Percentiles rank a stretch among this genome's conserved stretches.
Evolutionary conservation across 30 jellyfish, hydroid and myxozoan genomes (phyloP).

Genomic region (Aurelia aurita): DNA sequence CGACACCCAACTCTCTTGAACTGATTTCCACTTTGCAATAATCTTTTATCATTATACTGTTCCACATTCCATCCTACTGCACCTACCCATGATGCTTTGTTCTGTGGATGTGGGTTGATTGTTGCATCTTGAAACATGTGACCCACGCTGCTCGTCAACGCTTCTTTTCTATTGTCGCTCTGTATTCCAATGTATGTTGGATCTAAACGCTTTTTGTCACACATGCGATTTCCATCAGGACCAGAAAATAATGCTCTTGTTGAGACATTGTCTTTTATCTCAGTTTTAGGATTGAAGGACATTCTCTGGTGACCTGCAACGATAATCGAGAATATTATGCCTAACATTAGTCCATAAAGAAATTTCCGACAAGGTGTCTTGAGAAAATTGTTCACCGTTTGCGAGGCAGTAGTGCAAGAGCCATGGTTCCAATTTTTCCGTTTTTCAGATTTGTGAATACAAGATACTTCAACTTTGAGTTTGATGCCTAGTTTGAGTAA

Average conservation of each 20-base stretch:
- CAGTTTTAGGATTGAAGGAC: not conserved
- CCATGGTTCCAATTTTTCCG: too few relatives aligned
- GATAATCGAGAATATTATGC: not conserved
- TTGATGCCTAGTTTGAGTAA: too few relatives aligned
- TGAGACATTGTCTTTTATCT: not conserved
- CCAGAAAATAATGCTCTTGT: slow-evolving; percentile 56
- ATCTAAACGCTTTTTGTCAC: slow-evolving; percentile 3
- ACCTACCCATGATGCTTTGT: slow-evolving; percentile 69
- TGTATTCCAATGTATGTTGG: slow-evolving; percentile 48
- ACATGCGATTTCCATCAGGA: slow-evolving; percentile 58
- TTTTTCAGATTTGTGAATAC: too few relatives aligned
- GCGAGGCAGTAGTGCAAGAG: too few relatives aligned
- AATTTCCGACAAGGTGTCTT: too few relatives aligned
- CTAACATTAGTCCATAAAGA: not conserved
- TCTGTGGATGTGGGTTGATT: slow-evolving; percentile 33
- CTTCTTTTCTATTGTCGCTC: not conserved
- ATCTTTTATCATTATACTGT: slow-evolving; percentile 9
- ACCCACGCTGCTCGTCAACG: slow-evolving; percentile 2
- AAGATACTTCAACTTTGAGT: too few relatives aligned
- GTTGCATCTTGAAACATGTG: slow-evolving; percentile 41
- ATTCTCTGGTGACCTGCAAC: not conserved
- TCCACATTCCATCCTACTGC: slow-evolving; percentile 77
- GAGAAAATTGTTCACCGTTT: too few relatives aligned
- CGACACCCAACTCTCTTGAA: slow-evolving; percentile 42
- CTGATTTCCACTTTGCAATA: slow-evolving; percentile 16